phyloP scores from a whole-genome alignment of 2,888 invertebrate species.

The Spilarctia lutea region DNA sequence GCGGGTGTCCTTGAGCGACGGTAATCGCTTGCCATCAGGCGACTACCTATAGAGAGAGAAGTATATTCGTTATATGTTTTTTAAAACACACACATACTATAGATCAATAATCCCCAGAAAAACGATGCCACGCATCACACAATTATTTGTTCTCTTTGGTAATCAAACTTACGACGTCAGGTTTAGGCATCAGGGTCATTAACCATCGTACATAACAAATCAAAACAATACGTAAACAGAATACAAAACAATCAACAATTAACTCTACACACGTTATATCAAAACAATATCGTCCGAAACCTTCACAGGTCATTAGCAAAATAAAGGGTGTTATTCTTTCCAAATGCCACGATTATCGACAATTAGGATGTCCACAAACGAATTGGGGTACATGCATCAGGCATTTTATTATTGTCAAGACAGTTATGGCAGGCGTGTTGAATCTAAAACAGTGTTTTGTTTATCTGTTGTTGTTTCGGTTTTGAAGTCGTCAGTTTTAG shows the following conservation, averaged over 20 bases:
- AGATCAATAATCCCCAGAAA: too few relatives aligned
- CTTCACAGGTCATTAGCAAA: conserved; percentile 39
- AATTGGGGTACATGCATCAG: conserved; percentile 22
- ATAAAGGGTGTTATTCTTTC: conserved; percentile 33
- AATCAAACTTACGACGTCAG: too few relatives aligned
- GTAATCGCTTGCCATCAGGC: too few relatives aligned
- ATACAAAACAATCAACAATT: conserved; percentile 14
- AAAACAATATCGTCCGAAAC: conserved; percentile 10
- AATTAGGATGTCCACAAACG: conserved; percentile 24
- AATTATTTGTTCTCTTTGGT: too few relatives aligned
- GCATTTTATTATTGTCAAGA: conserved; percentile 29
- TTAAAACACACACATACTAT: too few relatives aligned
- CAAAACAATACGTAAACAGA: conserved; percentile 14
- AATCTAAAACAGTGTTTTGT: conserved; percentile 5
- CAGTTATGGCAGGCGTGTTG: conserved; percentile 21
- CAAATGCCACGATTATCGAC: conserved; percentile 30
- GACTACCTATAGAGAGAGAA: too few relatives aligned
- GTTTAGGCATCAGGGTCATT: too few relatives aligned
- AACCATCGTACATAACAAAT: neutral
- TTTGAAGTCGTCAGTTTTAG: neutral
- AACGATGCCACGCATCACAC: too few relatives aligned
- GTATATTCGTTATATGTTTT: too few relatives aligned
- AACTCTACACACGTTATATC: conserved; percentile 11
- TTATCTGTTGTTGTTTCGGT: neutral
- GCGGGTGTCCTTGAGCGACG: too few relatives aligned